Conservation (phyloP, 2,113 vertebrate species). For the Labeo catla region DNA sequence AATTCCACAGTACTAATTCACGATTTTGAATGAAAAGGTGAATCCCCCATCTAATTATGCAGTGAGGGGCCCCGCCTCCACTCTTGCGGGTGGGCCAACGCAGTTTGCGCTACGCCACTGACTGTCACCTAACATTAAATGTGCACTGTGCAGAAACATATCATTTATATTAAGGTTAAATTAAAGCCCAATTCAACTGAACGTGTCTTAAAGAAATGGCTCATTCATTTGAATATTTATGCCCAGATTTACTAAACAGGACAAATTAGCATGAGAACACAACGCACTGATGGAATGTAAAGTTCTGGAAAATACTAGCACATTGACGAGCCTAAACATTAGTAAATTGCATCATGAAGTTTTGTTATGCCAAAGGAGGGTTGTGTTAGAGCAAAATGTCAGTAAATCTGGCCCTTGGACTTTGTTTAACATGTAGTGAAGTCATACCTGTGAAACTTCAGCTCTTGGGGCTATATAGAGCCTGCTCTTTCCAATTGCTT, state of each 20-base stretch:
- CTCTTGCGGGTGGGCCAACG: too few species aligned
- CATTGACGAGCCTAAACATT: not conserved
- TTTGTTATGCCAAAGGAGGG: not conserved
- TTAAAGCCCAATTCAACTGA: conserved; percentile 1
- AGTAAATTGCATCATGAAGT: not conserved
- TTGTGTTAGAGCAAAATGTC: not conserved
- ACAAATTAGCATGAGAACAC: conserved; percentile 3
- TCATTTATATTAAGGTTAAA: not conserved
- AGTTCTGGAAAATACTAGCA: not conserved
- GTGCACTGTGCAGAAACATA: not conserved
- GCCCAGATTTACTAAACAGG: not conserved
- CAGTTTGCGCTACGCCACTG: too few species aligned
- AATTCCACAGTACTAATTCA: too few species aligned
- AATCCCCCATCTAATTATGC: too few species aligned
- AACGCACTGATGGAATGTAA: not conserved
- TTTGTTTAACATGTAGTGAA: not conserved
- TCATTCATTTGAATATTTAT: not conserved
- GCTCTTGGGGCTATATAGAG: conserved; percentile 39
- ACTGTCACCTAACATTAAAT: not conserved
- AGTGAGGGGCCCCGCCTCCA: too few species aligned
- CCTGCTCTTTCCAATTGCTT: conserved; percentile 8
- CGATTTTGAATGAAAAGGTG: too few species aligned
- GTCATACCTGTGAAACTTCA: conserved; percentile 37
- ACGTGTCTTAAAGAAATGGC: conserved; percentile 5
- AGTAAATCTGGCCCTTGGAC: conserved; percentile 1